These are phyloP conservation scores for Rhagoletis zephyria DNA, from an alignment of 1,140 invertebrate species.

Conservation along the genomic window DNA sequence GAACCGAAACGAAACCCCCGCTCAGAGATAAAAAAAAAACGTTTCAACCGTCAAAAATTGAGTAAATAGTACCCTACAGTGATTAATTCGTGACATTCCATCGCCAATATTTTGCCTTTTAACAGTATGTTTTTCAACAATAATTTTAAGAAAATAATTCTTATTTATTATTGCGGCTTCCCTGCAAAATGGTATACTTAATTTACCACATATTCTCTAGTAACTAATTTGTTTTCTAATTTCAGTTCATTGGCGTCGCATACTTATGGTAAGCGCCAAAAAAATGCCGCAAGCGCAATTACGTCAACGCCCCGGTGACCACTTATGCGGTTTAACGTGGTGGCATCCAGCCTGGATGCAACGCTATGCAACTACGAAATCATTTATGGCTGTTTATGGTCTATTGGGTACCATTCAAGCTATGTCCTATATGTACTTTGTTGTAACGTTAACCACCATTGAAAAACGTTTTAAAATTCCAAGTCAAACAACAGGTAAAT, in stretches of 20 bases:
- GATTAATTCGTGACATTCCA: too few relatives aligned
- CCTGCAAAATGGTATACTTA: too few relatives aligned
- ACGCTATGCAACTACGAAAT: constrained; percentile 77
- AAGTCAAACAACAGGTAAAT: constrained; percentile 80
- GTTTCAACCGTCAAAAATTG: too few relatives aligned
- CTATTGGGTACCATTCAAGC: constrained; percentile 81
- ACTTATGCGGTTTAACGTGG: constrained; percentile 77
- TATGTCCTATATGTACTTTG: constrained; percentile 81
- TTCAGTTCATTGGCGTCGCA: neutral
- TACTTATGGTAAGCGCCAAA: neutral
- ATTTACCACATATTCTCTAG: neutral
- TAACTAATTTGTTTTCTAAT: neutral
- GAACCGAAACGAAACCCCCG: too few relatives aligned
- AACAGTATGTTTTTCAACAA: too few relatives aligned
- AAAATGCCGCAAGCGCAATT: constrained; percentile 52
- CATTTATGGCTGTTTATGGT: constrained; percentile 79
- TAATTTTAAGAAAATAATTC: too few relatives aligned
- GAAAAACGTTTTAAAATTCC: constrained; percentile 83
- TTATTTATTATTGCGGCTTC: too few relatives aligned
- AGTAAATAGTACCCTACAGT: too few relatives aligned
- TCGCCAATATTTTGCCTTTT: too few relatives aligned
- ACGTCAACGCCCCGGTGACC: constrained; percentile 60
- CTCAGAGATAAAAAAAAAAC: too few relatives aligned
- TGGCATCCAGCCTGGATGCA: constrained; percentile 79
- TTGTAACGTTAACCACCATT: constrained; percentile 80